Base-by-base conservation (phyloP, 2,888 invertebrate species). In the Aricia artaxerxes region DNA sequence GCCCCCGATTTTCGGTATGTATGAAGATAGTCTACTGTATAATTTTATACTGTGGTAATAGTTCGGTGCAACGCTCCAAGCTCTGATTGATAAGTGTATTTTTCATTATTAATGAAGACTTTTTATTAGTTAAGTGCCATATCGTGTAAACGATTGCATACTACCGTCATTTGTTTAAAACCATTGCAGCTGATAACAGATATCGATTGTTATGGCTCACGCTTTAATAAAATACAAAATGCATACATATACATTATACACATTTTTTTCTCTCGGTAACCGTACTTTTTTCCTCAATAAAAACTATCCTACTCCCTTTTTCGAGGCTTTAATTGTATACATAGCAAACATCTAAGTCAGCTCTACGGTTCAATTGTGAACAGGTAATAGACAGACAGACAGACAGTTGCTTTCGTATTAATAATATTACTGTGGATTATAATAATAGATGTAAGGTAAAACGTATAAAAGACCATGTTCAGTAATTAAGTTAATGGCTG, bases 51-150 rank as follows among this genome's bases (percentile, higher is more conserved):
- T 57, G 57, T 85, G 86, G 85, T 90, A 90, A 91, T 91, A 87
- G 86, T 84, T 83, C 84, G 86, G 84, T 85, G 86, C 86, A 87
- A 88, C 85, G 84, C 84, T 82, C 82, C 83, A 83, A 84, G 85
- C 87, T 85, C 84, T 86, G 87, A 88, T 88, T 88, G 89, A 90
- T 89, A 85, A 82, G 84, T 84, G 79, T 79, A 79, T 78, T 79
- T 79, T 78, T 80, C 61, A 73, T 81, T 79, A 78, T 64, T 78
- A 73, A 76, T 53, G 53, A 76, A 69, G 57, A 35, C 57, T 38
- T 57, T 73, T n/a, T 72, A 38, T 53, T 16, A 78, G 57, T 24
- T 60, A 78, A 78, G 64, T 57, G 49, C 38, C 11, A 72, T 78
- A 31, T 38, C 53, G 38, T 73, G 38, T 78, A 44, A 69, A 31